These are phyloP conservation scores for Drosophila neonasuta DNA, from an alignment of 2,888 invertebrate genomes.

Conservation along the genomic window DNA sequence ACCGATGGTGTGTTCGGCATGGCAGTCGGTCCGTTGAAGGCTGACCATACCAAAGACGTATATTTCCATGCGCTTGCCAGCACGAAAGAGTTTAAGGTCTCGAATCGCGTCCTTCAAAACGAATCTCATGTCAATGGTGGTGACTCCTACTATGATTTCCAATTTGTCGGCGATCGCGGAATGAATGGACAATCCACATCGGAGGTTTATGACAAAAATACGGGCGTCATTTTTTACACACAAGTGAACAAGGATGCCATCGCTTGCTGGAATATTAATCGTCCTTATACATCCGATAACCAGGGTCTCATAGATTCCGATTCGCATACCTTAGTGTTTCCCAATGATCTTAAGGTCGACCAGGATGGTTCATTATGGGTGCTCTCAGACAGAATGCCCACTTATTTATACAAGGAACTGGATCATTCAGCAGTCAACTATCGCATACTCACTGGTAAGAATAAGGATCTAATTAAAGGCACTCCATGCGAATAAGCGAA, in stretches of 20 bases:
- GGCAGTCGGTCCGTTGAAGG: constrained; percentile 85
- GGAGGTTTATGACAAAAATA: constrained; percentile 87
- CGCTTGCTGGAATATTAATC: constrained; percentile 90
- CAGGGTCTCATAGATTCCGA: constrained; percentile 87
- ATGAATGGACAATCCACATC: constrained; percentile 88
- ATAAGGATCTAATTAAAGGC: constrained; percentile 80
- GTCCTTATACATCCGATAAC: constrained; percentile 86
- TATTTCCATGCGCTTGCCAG: constrained; percentile 93
- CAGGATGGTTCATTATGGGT: constrained; percentile 87
- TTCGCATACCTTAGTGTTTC: constrained; percentile 87
- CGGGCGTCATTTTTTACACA: constrained; percentile 89
- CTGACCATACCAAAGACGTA: constrained; percentile 86
- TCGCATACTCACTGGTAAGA: constrained; percentile 81
- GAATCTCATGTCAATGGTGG: constrained; percentile 87
- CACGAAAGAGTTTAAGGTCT: constrained; percentile 90
- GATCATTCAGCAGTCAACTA: constrained; percentile 88
- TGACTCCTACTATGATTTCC: constrained; percentile 88
- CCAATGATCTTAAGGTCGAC: constrained; percentile 90
- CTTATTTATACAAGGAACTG: constrained; percentile 86
- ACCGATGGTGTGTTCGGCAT: constrained; percentile 91
- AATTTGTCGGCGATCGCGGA: constrained; percentile 88
- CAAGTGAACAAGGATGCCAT: constrained; percentile 90
- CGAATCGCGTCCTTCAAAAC: constrained; percentile 88
- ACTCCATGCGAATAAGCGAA: constrained; percentile 76
- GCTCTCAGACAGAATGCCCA: constrained; percentile 89